Evolutionary conservation across 2,113 vertebrate species (phyloP).

Genomic region (Gallinago undulata): DNA sequence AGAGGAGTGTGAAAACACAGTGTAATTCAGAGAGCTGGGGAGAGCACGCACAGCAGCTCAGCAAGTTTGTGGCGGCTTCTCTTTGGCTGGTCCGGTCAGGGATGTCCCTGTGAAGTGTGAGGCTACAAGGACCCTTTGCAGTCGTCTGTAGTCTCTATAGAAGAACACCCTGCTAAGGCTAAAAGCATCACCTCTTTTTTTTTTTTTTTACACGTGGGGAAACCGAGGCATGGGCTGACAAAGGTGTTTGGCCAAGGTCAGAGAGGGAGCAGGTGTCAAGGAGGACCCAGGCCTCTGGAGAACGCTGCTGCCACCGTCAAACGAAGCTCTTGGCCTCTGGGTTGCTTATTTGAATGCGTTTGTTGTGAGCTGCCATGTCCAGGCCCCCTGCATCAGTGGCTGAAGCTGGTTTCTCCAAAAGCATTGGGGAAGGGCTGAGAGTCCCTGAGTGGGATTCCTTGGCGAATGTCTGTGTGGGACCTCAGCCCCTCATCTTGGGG

Average conservation of each 20-base stretch:
- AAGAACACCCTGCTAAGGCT: not conserved
- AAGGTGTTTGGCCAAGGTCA: not conserved
- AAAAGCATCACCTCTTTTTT: not conserved
- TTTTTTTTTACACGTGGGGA: not conserved
- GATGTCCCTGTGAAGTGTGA: not conserved
- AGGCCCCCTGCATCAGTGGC: not conserved
- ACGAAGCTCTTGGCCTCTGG: not conserved
- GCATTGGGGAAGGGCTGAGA: not conserved
- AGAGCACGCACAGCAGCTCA: not conserved
- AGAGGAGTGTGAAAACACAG: rapidly evolving
- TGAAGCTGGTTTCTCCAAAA: not conserved
- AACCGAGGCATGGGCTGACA: not conserved
- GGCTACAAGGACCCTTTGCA: not conserved
- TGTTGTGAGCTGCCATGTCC: not conserved
- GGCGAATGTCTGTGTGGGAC: not conserved
- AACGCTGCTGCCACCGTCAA: not conserved
- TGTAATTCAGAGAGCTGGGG: not conserved
- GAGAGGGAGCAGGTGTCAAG: not conserved
- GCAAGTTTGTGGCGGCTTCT: not conserved
- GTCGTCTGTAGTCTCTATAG: rapidly evolving
- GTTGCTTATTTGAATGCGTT: not conserved
- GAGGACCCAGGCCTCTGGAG: not conserved
- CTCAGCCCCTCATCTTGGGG: not conserved
- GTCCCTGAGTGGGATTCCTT: not conserved
- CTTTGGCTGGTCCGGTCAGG: rapidly evolving